phyloP scores from a whole-genome alignment of 1,140 invertebrate species.

The Euglossa dilemma region DNA sequence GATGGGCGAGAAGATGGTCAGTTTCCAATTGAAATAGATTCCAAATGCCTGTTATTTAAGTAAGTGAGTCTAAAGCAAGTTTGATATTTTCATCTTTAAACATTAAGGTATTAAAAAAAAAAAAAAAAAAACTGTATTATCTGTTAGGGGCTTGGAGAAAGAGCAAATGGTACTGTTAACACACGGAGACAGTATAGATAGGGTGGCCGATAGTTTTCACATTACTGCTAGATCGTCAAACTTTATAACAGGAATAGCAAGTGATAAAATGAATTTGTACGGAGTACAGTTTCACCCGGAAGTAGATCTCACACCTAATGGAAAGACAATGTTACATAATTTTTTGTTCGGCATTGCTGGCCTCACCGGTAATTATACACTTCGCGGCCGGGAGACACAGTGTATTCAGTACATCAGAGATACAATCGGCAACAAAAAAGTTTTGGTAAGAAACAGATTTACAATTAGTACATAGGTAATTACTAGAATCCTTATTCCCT shows the following conservation, averaged over 20 bases:
- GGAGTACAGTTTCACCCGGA: conserved; percentile 99
- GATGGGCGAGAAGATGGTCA: conserved; percentile 97
- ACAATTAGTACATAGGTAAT: background rate
- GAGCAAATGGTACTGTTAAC: conserved; percentile 96
- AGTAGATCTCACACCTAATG: conserved; percentile 96
- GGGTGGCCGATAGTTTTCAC: conserved; percentile 93
- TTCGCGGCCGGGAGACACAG: conserved; percentile 93
- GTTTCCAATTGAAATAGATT: conserved; percentile 94
- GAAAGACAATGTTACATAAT: conserved; percentile 95
- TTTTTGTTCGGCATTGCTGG: conserved; percentile 97
- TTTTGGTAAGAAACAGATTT: conserved; percentile 88
- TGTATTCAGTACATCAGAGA: conserved; percentile 97
- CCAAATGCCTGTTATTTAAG: conserved; percentile 96
- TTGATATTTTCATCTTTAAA: background rate
- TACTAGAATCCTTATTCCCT: background rate
- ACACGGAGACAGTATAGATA: conserved; percentile 97
- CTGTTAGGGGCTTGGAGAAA: conserved; percentile 90
- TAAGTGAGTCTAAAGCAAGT: conserved; percentile 83
- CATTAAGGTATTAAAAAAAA: background rate
- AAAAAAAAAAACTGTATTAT: no score
- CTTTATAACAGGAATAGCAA: conserved; percentile 94
- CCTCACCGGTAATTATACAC: conserved; percentile 93
- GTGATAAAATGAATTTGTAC: conserved; percentile 95
- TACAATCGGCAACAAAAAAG: conserved; percentile 95
- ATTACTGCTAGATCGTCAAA: conserved; percentile 92